Evolutionary conservation across 2,113 vertebrate species (phyloP), one percentile per base, ranked within the genome.

Genomic region (Isichthys henryi): DNA sequence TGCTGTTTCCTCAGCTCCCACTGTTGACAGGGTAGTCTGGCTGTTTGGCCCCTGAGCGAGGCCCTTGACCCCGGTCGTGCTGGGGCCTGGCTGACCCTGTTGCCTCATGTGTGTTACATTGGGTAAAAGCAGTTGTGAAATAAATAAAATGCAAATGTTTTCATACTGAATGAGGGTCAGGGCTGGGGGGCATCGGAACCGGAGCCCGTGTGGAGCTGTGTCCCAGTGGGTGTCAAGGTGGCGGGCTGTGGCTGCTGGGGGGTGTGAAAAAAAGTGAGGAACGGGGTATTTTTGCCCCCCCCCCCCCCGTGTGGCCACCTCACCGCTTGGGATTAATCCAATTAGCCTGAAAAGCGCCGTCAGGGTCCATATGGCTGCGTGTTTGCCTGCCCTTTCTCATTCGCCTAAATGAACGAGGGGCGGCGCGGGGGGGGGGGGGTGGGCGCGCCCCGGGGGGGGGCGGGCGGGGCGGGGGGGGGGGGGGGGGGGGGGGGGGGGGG

Each of bases 381-480:
- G 96, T 97, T 97, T 98, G 95, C 96, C 96, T 95, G 94, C 94
- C 95, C 95, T 95, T 96, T 97, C 96, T 98, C 96, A 97, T 97
- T 97, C 97, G 93, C 96, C 96, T 97, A 96, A 97, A 97, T 97
- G 96, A 95, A 95, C 95, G 94, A n/a, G n/a, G n/a, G n/a, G n/a
- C n/a, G n/a, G n/a, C n/a, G n/a, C n/a, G n/a, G n/a, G n/a, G n/a
- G n/a, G n/a, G n/a, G n/a, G n/a, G n/a, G n/a, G n/a, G n/a, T n/a
- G n/a, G n/a, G n/a, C n/a, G n/a, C n/a, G n/a, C n/a, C n/a, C n/a
- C n/a, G n/a, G n/a, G n/a, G n/a, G n/a, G n/a, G n/a, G n/a, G n/a
- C n/a, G n/a, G n/a, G n/a, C n/a, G n/a, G n/a, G n/a, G n/a, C n/a
- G n/a, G n/a, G n/a, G n/a, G n/a, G n/a, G n/a, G n/a, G n/a, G n/a